Evolutionary conservation across 2,888 invertebrate genomes (phyloP).

Genomic region (Tenthredo livida): DNA sequence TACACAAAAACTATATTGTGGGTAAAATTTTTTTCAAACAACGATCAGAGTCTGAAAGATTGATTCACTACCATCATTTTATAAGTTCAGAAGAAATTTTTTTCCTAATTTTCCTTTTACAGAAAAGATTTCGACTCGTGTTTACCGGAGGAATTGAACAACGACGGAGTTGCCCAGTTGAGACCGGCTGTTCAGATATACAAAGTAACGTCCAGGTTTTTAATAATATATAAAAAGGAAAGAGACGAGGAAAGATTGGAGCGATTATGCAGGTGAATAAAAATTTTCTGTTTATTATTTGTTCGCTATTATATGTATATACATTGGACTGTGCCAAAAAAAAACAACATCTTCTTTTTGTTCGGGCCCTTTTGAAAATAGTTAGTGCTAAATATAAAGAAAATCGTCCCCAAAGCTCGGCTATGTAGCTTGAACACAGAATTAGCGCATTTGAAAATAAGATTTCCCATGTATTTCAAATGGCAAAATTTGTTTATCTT

Average conservation of each 20-base stretch:
- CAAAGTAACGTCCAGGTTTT: slow-evolving; percentile 84
- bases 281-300: not conserved
- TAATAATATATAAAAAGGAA: slow-evolving; percentile 83
- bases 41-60: too few relatives aligned
- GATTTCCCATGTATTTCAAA: too few relatives aligned
- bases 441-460: too few relatives aligned
- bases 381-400: too few relatives aligned
- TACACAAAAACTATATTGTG: slow-evolving; percentile 81
- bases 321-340: too few relatives aligned
- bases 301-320: too few relatives aligned
- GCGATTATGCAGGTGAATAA: slow-evolving; percentile 85
- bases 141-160: slow-evolving; percentile 81
- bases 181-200: slow-evolving; percentile 87
- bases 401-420: too few relatives aligned
- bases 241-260: slow-evolving; percentile 88
- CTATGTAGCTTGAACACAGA: too few relatives aligned
- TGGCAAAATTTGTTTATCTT: too few relatives aligned
- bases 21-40: too few relatives aligned
- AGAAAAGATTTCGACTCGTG: slow-evolving; percentile 89
- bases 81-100: not conserved
- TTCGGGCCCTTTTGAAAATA: too few relatives aligned
- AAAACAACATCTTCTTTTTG: too few relatives aligned
- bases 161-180: slow-evolving; percentile 80
- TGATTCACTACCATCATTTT: not conserved
- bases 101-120: slow-evolving; percentile 69